A percentile compares a stretch with the other conserved stretches of the same genome.
These are phyloP conservation scores for Sebastes miniatus DNA, from an alignment of 2,797 vertebrate species.

Conservation along the genomic window DNA sequence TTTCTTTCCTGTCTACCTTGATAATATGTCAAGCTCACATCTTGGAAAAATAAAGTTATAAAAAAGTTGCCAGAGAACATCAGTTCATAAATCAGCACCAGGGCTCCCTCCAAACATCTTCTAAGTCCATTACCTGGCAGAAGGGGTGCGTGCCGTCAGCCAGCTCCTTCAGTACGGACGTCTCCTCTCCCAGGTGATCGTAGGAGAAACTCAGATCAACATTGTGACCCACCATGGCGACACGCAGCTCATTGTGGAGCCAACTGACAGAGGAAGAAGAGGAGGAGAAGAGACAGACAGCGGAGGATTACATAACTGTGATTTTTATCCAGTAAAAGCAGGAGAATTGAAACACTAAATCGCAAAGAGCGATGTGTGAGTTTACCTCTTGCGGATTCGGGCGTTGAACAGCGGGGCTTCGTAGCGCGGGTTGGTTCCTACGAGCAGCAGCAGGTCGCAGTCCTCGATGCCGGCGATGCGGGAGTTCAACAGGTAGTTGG, in stretches of 20 bases:
- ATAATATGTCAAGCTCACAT: no score
- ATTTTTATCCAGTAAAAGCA: neutral
- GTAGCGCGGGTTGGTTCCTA: constrained; percentile 96
- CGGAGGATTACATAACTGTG: neutral
- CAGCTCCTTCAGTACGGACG: constrained; percentile 88
- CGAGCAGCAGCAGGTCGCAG: constrained; percentile 89
- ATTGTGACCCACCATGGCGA: constrained; percentile 89
- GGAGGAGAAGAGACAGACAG: neutral
- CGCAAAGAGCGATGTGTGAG: no score
- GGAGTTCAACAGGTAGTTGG: constrained; percentile 95
- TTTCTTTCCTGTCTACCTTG: no score
- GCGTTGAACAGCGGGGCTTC: constrained; percentile 97
- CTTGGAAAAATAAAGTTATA: no score
- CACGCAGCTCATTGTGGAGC: constrained; percentile 96
- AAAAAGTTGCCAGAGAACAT: neutral
- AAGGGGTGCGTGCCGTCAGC: constrained; percentile 90
- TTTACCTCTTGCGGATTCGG: constrained; percentile 87
- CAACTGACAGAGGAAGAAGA: constrained; percentile 81
- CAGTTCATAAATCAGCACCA: neutral
- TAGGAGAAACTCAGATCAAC: constrained; percentile 94
- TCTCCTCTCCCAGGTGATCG: constrained; percentile 92
- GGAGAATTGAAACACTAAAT: neutral
- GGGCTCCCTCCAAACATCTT: neutral
- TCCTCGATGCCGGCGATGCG: constrained; percentile 95
- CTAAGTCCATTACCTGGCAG: constrained; percentile 82